phyloP scores from a whole-genome alignment of 2,888 invertebrate species.

The Malacosoma neustria region DNA sequence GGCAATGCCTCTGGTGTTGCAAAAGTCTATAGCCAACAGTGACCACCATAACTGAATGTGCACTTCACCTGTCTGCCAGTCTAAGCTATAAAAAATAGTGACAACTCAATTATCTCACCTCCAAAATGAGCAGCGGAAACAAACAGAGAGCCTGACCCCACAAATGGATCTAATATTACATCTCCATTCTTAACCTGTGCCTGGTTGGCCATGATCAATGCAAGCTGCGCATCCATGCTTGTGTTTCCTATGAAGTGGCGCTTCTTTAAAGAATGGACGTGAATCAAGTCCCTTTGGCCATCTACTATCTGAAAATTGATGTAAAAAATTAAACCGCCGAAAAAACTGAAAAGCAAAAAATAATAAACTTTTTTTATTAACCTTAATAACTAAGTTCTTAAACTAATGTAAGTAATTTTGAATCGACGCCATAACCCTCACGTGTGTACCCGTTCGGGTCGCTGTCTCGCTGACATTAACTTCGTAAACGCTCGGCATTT shows the following conservation, averaged over 20 bases:
- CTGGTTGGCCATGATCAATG: slow-evolving; percentile 97
- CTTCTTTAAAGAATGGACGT: slow-evolving; percentile 87
- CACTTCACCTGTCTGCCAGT: no score
- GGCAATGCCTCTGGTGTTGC: no score
- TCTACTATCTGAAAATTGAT: slow-evolving; percentile 78
- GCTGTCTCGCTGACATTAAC: no score
- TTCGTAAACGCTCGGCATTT: no score
- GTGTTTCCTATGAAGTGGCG: slow-evolving; percentile 98
- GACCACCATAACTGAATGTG: no score
- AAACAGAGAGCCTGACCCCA: slow-evolving; percentile 88
- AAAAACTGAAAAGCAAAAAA: background rate
- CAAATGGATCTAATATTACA: slow-evolving; percentile 95
- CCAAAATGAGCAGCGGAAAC: slow-evolving; percentile 94
- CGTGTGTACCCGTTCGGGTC: no score
- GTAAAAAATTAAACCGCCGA: no score
- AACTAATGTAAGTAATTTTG: no score
- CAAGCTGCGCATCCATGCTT: slow-evolving; percentile 97
- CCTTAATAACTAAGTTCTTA: no score
- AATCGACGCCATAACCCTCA: no score
- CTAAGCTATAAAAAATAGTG: no score
- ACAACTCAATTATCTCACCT: slow-evolving; percentile 54
- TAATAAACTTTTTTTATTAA: background rate
- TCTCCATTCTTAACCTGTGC: slow-evolving; percentile 82
- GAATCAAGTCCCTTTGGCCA: slow-evolving; percentile 88
- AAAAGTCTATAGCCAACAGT: no score